These are phyloP conservation scores for Platysteira castanea DNA, from an alignment of 2,113 vertebrate genomes.

Conservation along the genomic window DNA sequence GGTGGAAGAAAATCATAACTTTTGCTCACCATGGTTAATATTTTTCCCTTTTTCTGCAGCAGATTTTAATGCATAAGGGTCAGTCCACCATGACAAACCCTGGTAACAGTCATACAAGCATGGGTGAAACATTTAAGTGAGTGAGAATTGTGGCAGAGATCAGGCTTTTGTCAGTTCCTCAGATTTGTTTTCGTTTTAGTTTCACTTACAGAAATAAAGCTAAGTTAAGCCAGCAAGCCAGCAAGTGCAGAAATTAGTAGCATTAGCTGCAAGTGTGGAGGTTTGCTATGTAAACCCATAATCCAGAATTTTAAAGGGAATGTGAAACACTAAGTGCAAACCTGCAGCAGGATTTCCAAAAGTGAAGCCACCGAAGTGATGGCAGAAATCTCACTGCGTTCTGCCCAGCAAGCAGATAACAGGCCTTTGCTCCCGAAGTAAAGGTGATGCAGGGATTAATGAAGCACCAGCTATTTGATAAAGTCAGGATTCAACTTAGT, in stretches of 20 bases:
- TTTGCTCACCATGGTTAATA: background rate
- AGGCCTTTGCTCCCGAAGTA: background rate
- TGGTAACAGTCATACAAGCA: rapidly evolving
- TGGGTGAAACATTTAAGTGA: background rate
- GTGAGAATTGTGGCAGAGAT: background rate
- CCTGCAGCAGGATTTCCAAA: background rate
- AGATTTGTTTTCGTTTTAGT: background rate
- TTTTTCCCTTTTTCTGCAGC: background rate
- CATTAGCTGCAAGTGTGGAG: background rate
- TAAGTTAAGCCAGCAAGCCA: background rate
- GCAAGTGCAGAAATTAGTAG: background rate
- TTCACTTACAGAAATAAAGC: background rate
- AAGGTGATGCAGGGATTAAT: background rate
- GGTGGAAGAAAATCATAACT: background rate
- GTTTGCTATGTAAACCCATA: background rate
- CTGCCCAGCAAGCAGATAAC: background rate
- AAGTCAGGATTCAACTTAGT: background rate
- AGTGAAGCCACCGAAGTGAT: rapidly evolving
- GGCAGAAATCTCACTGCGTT: background rate
- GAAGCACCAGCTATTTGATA: background rate
- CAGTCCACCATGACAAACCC: background rate
- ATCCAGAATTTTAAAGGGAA: background rate
- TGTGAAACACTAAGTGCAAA: background rate
- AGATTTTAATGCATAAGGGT: background rate
- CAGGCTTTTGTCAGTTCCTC: background rate